Base-by-base conservation (phyloP, 2,113 vertebrate species). In the Apus apus region DNA sequence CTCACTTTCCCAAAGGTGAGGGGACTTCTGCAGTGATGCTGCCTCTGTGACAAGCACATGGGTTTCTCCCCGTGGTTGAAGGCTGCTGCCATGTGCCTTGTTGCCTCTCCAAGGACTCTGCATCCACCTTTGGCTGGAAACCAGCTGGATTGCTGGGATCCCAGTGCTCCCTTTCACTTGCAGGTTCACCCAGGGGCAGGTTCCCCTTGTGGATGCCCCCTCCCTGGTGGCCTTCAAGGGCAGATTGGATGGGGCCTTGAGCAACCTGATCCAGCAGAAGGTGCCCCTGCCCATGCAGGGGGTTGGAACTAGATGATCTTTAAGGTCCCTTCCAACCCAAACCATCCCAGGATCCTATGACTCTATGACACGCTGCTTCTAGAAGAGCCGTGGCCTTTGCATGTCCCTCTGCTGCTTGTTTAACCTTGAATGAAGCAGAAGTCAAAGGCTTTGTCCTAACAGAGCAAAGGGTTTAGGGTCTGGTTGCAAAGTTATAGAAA, bases 131-230 rank as follows among this genome's bases (percentile, higher is more conserved):
- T 50, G 64, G 23, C 64, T 89, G 81, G 67, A 80, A 65, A 66
- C 13, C 62, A 56, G 53, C 15, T 9, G 0, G 0, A 5, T 2
- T 53, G 15, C 64, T 80, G 84, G 26, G 65, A 38, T 67, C 73
- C 34, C 70, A 27, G 65, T 17, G 68, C 81, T 93, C 38, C 15
- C 15, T 26, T 81, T 51, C 9, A 3, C 26, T 14, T 61, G n/a
- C 50, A 46, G 45, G 29, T 29, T 54, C 61, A 34, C 9, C 45
- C 19, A 25, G 43, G 67, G 36, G 17, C 66, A 78, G 27, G 19
- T 18, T 64, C 74, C 29, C 45, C 78, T 64, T 38, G 38, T 38
- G 38, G 38, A 38, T 38, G 38, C 38, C 38, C 38, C 38, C 38
- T 38, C 38, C 38, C 38, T 38, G 38, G 38, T 38, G 38, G 38